Base-by-base conservation (phyloP, 2,797 vertebrate genomes). In the Ibycter americanus region DNA sequence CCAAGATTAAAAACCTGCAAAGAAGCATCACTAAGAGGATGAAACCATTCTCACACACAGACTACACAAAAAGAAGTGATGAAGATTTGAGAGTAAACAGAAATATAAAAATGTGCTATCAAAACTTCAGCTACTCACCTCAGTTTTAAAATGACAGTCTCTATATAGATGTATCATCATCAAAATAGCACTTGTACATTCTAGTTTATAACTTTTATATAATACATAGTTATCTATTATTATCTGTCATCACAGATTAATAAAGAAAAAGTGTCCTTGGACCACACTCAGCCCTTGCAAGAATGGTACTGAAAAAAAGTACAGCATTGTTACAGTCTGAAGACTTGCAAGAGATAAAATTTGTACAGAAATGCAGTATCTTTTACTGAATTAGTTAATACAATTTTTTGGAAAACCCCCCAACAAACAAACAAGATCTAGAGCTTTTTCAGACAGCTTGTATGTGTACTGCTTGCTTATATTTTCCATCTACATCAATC, bases 401-500 rank as follows among this genome's bases (percentile, higher is more conserved):
- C 2, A n/a, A 34, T 66, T 42, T 42, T 1, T 3, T 9, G 8
- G 2, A 2, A 8, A 71, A 42, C 1, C 3, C 1, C 3, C 7
- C 14, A 23, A 16, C 9, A 63, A 59, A 17, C 2, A 46, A 36
- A 13, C 4, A 51, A 72, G 40, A 70, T 13, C 5, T 0, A 59
- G n/a, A 66, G 20, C 1, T 52, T 52, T 72, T 47, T 46, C 31
- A 54, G 56, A 25, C 0, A 36, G 5, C 13, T 63, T n/a, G 19
- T 13, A 25, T 5, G 4, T 21, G 52, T 23, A 73, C 36, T 4
- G 16, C 25, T 71, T 18, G 32, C 16, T 86, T 55, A 1, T 11
- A 34, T 70, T 92, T 87, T 27, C 58, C 15, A 34, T 12, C 25
- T n/a, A 0, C 3, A 65, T 21, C 71, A 65, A 19, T 47, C 29